Evolutionary conservation across 2,888 invertebrate genomes (phyloP), one percentile per base, ranked within the genome.

Genomic region (Tetramorium bicarinatum): DNA sequence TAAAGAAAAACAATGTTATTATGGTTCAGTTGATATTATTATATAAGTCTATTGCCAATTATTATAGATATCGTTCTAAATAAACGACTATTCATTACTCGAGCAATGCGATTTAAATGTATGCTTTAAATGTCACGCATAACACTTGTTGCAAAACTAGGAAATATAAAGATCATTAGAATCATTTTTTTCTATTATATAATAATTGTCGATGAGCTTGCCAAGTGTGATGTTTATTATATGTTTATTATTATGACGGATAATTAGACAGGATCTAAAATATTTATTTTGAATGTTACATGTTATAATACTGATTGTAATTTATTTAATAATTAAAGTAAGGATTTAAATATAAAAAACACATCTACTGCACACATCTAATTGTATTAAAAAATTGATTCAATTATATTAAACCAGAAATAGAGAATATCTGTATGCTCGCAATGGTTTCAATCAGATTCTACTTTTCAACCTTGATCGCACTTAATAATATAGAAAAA

Each of bases 81-180:
- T 52, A 56, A 44, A 59, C 2, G 29, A 67, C 15, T 47, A 34
- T 67, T 79, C 59, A 47, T 34, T 67, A 4, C 47, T 47, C 47
- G 41, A 67, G 56, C 34, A 79, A 67, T 3, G 21, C 13, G 41
- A 34, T 47, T 67, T 56, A 54, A 34, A n/a, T 67, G n/a, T 47
- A 44, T 18, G 54, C 13, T 67, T 77, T 25, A 79, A 77, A 1
- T 2, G 34, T 21, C 15, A 25, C 6, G 29, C 29, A 2, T 54
- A 44, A 77, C 0, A 34, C 18, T 44, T 29, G n/a, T 66, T 67
- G 54, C 29, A 67, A 77, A 54, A 77, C 64, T 77, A 66, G 38
- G 18, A 76, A 76, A 49, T 56, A 18, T 18, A 75, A 8, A 15
- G 38, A 3, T 18, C 18, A n/a, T n/a, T 18, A 21, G 44, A 9